Percentiles rank a stretch among this genome's conserved stretches.
Evolutionary conservation across 2,888 invertebrate genomes (phyloP).

Genomic region (Cinara cedri): DNA sequence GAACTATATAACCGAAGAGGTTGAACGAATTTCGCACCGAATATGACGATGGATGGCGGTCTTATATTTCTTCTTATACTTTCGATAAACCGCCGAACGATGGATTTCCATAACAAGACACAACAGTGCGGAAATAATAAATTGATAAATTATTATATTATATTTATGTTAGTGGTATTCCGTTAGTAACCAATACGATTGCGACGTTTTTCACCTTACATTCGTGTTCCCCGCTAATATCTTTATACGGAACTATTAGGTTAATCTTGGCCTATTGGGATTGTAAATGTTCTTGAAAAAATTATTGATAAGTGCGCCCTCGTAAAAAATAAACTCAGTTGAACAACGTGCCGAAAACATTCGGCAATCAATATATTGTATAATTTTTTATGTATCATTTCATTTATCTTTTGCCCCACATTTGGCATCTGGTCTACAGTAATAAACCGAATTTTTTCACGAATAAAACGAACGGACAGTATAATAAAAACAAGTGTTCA

Average conservation of each 20-base stretch:
- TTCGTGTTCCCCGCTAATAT: not conserved
- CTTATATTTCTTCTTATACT: slow-evolving; percentile 22
- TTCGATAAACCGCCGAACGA: slow-evolving; percentile 25
- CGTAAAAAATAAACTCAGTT: not conserved
- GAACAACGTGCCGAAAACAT: too few species aligned
- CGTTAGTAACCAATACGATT: too few species aligned
- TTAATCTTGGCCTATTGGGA: not conserved
- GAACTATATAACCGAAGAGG: too few species aligned
- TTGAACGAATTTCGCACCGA: slow-evolving; percentile 29
- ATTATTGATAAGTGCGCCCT: not conserved
- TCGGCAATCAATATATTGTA: too few species aligned
- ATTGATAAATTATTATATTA: slow-evolving; percentile 43
- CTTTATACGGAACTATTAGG: not conserved
- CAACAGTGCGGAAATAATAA: slow-evolving; percentile 38
- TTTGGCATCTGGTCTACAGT: too few species aligned
- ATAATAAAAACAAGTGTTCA: too few species aligned
- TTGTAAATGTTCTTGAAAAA: not conserved
- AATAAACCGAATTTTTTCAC: too few species aligned
- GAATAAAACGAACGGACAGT: too few species aligned
- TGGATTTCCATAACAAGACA: slow-evolving; percentile 25
- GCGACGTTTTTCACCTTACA: not conserved
- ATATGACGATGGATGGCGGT: not conserved
- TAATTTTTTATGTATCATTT: too few species aligned
- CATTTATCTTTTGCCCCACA: too few species aligned
- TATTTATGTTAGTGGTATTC: too few species aligned